These are phyloP conservation scores for Oenanthe oenanthe DNA, from an alignment of 2,113 vertebrate species.

Conservation along the genomic window DNA sequence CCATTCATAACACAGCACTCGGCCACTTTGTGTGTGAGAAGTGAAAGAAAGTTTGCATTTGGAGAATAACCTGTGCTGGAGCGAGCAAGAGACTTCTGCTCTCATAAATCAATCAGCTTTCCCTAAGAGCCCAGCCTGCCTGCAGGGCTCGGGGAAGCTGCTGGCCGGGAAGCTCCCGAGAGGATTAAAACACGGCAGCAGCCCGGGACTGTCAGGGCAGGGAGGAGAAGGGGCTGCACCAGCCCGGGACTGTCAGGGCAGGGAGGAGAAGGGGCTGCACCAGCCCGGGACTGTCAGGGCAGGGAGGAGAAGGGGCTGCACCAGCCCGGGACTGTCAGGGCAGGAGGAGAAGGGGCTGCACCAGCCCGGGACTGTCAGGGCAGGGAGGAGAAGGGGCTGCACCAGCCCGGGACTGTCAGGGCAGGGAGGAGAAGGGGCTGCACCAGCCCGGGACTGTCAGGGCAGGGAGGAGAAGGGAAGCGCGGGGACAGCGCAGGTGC, in stretches of 20 bases:
- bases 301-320: not conserved
- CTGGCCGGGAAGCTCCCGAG: not conserved
- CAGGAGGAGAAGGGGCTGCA: not conserved
- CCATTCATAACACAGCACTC: constrained; percentile 77
- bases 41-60: constrained; percentile 77
- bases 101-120: constrained; percentile 79
- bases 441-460: too few species aligned
- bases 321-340: not conserved
- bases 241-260: not conserved
- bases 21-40: constrained; percentile 58
- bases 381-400: not conserved
- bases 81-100: constrained; percentile 68
- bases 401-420: too few species aligned
- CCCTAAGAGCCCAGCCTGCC: constrained; percentile 63
- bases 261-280: not conserved
- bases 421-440: not conserved
- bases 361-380: not conserved
- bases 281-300: not conserved
- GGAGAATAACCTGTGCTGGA: constrained; percentile 78
- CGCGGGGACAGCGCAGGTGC: not conserved
- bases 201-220: not conserved
- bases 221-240: not conserved
- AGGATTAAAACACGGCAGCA: rapidly evolving
- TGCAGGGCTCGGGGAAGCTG: not conserved
- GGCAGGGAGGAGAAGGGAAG: too few species aligned